These are phyloP conservation scores for Lucinisca nassula DNA, from an alignment of 2,888 invertebrate genomes.

Conservation along the genomic window DNA sequence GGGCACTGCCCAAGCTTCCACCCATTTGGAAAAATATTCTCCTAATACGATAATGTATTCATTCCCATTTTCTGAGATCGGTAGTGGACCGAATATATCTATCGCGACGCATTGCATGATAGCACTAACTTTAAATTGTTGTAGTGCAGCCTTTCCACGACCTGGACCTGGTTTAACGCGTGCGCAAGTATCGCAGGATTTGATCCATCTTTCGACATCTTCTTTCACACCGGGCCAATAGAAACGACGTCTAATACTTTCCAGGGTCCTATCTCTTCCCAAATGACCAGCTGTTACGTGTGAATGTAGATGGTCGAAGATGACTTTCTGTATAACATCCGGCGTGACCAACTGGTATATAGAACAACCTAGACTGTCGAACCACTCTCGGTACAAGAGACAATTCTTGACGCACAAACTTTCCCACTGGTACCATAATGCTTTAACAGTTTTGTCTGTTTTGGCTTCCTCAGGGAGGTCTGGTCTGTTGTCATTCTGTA, in stretches of 20 bases:
- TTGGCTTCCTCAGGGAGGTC: not conserved
- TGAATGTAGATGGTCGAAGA: not conserved
- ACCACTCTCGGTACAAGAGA: not conserved
- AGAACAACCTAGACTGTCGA: not conserved
- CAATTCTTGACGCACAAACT: not conserved
- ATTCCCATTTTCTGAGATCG: not conserved
- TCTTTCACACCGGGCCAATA: not conserved
- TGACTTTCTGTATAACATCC: not conserved
- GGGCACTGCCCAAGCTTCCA: not conserved
- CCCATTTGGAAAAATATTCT: conserved; percentile 4
- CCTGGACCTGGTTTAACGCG: not conserved
- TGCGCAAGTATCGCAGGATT: not conserved
- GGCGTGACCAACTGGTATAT: not conserved
- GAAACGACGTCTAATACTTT: not conserved
- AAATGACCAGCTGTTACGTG: not conserved
- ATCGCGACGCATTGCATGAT: not conserved
- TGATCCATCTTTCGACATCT: not conserved
- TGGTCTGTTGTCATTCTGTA: not conserved
- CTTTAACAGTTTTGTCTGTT: not conserved
- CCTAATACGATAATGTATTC: not conserved
- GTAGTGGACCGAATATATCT: conserved; percentile 4
- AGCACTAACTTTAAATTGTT: not conserved
- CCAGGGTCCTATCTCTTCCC: not conserved
- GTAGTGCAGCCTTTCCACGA: not conserved
- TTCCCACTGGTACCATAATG: not conserved